A percentile compares a stretch with the other conserved stretches of the same genome.
Evolutionary conservation across 2,888 invertebrate genomes (phyloP).

Genomic region (Norana najaformis): DNA sequence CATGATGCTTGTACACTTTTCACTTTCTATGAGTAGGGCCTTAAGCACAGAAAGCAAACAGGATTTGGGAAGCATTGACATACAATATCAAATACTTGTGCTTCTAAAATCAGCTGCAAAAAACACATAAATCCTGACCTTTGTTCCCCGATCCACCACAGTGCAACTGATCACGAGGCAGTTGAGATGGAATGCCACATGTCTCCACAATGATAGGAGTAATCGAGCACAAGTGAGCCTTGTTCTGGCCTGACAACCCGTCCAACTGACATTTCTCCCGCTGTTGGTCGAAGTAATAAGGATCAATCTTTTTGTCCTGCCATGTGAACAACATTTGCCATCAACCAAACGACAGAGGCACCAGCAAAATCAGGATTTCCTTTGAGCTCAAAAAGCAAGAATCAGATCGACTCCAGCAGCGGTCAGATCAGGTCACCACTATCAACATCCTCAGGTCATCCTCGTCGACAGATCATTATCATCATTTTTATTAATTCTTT

Average conservation of each 20-base stretch:
- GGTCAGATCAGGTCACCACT: background rate
- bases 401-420: too few species aligned
- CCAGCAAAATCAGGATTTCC: too few species aligned
- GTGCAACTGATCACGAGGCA: background rate
- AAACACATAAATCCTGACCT: background rate
- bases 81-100: too few species aligned
- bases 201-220: constrained; percentile 10
- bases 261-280: background rate
- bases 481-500: background rate
- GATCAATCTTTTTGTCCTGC: background rate
- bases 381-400: too few species aligned
- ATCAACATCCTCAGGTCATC: background rate
- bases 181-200: constrained; percentile 13
- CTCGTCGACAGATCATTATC: background rate
- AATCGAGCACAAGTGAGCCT: background rate
- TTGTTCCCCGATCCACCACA: constrained; percentile 2
- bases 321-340: background rate
- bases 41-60: too few species aligned
- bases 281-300: background rate
- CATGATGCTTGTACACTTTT: background rate
- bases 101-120: background rate
- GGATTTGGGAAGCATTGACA: too few species aligned
- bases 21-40: too few species aligned
- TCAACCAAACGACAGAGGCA: background rate
- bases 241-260: background rate